phyloP scores from a whole-genome alignment of 2,888 invertebrate species.

The Himalopsyche japonica region DNA sequence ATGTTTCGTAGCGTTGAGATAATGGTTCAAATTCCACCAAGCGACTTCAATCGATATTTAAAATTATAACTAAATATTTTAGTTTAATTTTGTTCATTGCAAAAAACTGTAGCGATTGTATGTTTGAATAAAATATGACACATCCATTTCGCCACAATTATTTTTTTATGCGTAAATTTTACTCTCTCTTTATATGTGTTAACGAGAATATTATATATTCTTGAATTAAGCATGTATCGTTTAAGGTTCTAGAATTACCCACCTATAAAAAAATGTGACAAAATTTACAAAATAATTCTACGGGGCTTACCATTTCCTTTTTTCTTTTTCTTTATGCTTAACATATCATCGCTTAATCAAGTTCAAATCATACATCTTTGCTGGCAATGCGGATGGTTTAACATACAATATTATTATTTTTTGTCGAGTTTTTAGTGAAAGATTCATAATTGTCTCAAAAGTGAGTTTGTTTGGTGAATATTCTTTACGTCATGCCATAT shows the following conservation, averaged over 20 bases:
- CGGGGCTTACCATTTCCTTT: not conserved
- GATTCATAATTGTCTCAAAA: not conserved
- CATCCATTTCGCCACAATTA: too few relatives aligned
- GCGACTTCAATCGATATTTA: too few relatives aligned
- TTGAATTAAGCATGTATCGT: not conserved
- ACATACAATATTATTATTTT: not conserved
- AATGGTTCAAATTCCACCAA: too few relatives aligned
- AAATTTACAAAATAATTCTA: not conserved
- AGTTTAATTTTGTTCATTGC: too few relatives aligned
- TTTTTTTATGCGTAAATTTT: too few relatives aligned
- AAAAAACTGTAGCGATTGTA: too few relatives aligned
- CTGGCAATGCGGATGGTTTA: not conserved
- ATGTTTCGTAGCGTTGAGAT: too few relatives aligned
- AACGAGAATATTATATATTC: not conserved
- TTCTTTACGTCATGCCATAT: too few relatives aligned
- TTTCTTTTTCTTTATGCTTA: not conserved
- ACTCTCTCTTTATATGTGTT: too few relatives aligned
- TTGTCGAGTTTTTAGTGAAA: not conserved
- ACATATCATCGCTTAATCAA: not conserved
- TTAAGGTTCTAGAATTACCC: not conserved
- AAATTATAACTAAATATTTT: too few relatives aligned
- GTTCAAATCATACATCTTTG: not conserved
- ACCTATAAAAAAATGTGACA: not conserved
- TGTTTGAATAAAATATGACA: too few relatives aligned
- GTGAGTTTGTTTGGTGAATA: not conserved